Evolutionary conservation across 2,888 invertebrate species (phyloP).

Genomic region (Ellobium chinense): DNA sequence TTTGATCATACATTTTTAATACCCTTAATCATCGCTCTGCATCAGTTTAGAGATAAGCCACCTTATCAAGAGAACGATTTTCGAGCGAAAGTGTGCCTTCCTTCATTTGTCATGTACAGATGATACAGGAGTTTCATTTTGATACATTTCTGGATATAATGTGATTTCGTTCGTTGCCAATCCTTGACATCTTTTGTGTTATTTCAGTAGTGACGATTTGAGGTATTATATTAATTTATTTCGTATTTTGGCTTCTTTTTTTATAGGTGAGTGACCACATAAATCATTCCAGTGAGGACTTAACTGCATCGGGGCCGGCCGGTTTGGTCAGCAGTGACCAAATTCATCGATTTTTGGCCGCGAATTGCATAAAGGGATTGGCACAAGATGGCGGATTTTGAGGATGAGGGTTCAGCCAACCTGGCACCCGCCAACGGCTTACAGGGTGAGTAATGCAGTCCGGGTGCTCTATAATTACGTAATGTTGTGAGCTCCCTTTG

Average conservation of each 20-base stretch:
- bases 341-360: conserved; percentile 14
- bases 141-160: too few species aligned
- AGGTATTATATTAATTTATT: too few species aligned
- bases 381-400: conserved; percentile 31
- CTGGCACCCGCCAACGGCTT: neutral
- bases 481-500: neutral
- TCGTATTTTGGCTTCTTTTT: neutral
- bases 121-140: too few species aligned
- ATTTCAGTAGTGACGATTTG: neutral
- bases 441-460: conserved; percentile 4
- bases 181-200: too few species aligned
- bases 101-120: too few species aligned
- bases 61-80: too few species aligned
- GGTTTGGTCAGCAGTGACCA: conserved; percentile 16
- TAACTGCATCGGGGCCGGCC: neutral
- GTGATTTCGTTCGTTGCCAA: too few species aligned
- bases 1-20: too few species aligned
- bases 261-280: neutral
- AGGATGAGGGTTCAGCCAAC: conserved; percentile 17
- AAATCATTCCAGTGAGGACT: neutral
- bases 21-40: too few species aligned
- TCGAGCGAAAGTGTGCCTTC: too few species aligned
- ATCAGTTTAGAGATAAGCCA: too few species aligned
- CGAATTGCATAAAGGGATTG: neutral
- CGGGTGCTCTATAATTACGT: neutral